A percentile compares a stretch with the other conserved stretches of the same genome.
phyloP scores from a whole-genome alignment of 2,113 vertebrate genomes.

The Telmatochromis sp. region DNA sequence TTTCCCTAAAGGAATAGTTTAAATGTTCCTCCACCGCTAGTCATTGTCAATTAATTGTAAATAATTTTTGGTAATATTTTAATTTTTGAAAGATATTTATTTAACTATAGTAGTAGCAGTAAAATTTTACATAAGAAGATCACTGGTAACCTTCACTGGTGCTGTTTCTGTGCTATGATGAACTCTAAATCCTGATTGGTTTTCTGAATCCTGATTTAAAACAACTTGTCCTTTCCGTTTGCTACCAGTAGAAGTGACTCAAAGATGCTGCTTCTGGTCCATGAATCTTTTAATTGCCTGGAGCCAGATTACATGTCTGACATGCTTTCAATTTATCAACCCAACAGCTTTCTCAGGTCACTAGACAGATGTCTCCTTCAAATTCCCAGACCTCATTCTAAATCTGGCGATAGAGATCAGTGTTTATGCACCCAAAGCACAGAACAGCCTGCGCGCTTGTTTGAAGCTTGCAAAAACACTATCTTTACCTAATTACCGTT shows the following conservation, averaged over 20 bases:
- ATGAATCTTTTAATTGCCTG: conserved; percentile 1
- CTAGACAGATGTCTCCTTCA: conserved; percentile 26
- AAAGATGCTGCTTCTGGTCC: not conserved
- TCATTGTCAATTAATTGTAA: not conserved
- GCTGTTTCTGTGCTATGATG: not conserved
- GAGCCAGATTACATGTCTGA: conserved; percentile 10
- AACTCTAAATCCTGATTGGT: not conserved
- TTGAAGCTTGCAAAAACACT: not conserved
- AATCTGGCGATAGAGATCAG: not conserved
- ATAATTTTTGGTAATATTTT: not conserved
- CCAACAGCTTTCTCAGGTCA: conserved; percentile 35
- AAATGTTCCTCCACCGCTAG: not conserved
- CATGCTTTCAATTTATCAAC: conserved; percentile 20
- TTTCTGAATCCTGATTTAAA: not conserved
- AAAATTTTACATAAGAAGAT: not conserved
- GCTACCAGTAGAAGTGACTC: not conserved
- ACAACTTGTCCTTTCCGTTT: not conserved
- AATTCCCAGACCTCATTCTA: not conserved
- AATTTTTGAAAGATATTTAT: not conserved
- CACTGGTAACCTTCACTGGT: not conserved
- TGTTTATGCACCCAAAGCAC: not conserved
- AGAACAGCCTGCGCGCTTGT: not conserved
- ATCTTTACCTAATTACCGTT: not conserved
- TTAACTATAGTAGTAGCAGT: not conserved
- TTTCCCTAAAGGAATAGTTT: not conserved